Percentiles rank a stretch among this genome's conserved stretches.
These are phyloP conservation scores for Schizaphis graminum DNA, from an alignment of 2,888 invertebrate genomes.

Conservation along the genomic window DNA sequence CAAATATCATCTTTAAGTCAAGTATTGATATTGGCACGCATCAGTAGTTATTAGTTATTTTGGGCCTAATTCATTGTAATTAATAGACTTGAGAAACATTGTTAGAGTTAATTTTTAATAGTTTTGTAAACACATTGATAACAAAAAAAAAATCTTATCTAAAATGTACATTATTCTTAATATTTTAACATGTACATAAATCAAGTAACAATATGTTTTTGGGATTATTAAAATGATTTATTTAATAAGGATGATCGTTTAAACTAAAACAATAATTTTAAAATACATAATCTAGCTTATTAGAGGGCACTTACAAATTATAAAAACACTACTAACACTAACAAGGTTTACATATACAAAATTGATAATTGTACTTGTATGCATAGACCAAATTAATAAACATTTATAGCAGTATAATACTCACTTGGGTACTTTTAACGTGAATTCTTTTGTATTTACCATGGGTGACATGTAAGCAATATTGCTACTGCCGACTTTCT, in stretches of 20 bases:
- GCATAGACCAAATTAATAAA: not conserved
- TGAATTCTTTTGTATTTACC: slow-evolving; percentile 31
- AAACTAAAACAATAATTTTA: not conserved
- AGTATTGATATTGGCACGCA: too few relatives aligned
- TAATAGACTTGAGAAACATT: not conserved
- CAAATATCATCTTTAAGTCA: too few relatives aligned
- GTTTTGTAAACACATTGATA: not conserved
- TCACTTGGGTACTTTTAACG: slow-evolving; percentile 36
- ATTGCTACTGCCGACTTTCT: too few relatives aligned
- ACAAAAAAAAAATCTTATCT: not conserved
- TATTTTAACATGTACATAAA: not conserved
- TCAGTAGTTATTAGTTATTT: too few relatives aligned
- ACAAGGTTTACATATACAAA: not conserved
- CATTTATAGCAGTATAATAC: not conserved
- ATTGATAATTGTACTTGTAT: not conserved
- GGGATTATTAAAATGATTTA: not conserved
- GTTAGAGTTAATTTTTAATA: not conserved
- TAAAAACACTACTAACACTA: not conserved
- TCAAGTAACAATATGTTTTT: not conserved
- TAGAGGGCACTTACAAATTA: not conserved
- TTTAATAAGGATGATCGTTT: not conserved
- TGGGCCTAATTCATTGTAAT: not conserved
- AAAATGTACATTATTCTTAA: not conserved
- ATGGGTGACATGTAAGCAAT: not conserved
- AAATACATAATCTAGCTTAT: not conserved